A percentile compares a stretch with the other conserved stretches of the same genome.
phyloP scores from a whole-genome alignment of 2,888 invertebrate genomes.

The Mesopsocus fuscifrons region DNA sequence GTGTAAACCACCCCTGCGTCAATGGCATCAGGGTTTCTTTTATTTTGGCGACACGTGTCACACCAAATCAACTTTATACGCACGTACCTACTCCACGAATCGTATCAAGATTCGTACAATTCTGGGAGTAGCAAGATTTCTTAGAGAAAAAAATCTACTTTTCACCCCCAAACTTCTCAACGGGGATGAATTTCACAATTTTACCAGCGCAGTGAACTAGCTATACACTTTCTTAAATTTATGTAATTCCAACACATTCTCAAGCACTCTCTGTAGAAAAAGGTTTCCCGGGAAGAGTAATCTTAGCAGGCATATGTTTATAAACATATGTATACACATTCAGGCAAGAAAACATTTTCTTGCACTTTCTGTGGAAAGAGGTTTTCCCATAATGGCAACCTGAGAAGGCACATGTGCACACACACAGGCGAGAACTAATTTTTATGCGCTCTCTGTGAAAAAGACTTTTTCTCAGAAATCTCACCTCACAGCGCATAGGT shows the following conservation, averaged over 20 bases:
- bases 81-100: no score
- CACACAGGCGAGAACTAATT: slow-evolving; percentile 10
- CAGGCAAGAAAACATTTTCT: slow-evolving; percentile 1
- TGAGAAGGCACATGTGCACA: slow-evolving; percentile 8
- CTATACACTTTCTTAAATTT: slow-evolving; percentile 2
- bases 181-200: not conserved
- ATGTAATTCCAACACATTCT: slow-evolving; percentile 2
- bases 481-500: slow-evolving; percentile 2
- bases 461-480: slow-evolving; percentile 5
- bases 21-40: no score
- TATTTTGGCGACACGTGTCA: no score
- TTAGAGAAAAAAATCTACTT: no score
- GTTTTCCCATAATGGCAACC: slow-evolving; percentile 3
- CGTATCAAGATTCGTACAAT: no score
- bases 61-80: no score
- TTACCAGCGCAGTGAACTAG: slow-evolving; percentile 1
- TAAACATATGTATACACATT: slow-evolving; percentile 11
- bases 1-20: no score
- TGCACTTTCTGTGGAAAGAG: slow-evolving; percentile 3
- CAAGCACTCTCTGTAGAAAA: slow-evolving; percentile 10
- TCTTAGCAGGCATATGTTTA: slow-evolving; percentile 5
- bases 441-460: slow-evolving; percentile 8
- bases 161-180: no score
- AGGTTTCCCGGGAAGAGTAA: slow-evolving; percentile 7
- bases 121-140: no score